Evolutionary conservation across 2,113 vertebrate species (phyloP), one percentile per base, ranked within the genome.

Genomic region (Eudorcas thomsonii): DNA sequence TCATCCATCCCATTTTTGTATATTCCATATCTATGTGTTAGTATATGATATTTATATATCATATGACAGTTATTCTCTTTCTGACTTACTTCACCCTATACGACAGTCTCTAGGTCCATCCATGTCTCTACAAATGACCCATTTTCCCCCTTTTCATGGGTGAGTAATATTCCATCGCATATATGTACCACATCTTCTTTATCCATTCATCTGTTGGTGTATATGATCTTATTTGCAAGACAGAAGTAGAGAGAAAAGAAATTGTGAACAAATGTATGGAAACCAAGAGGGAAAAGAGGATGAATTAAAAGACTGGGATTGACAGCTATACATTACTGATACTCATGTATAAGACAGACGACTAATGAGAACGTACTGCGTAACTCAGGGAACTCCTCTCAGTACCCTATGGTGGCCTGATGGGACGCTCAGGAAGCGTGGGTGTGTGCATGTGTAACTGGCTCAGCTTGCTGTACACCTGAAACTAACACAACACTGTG

Each of bases 371-470:
- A 77, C 1, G 9, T 26, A 2, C 36, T 43, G 71, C 36, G 0
- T 26, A 7, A 25, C 36, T 77, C 21, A 77, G 71, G 71, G 71
- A 13, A 25, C 71, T 26, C 36, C 26, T 0, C 19, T 71, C n/a
- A 23, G 0, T 6, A 39, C 36, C 43, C 23, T 4, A 1, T 3
- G 7, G 43, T 0, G 23, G 23, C 71, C 23, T 26, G 0, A 7
- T 7, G 71, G 36, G 21, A 26, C 7, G 25, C 5, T 26, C 10
- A 25, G 6, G 19, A 11, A 12, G 36, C 2, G 23, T 43, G 71
- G 11, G 23, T 2, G 12, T 39, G 36, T 1, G 0, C 14, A 12
- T 43, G 23, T 26, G 23, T 7, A 26, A 77, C 23, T 77, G 23
- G 25, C 14, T 77, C 71, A 26, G 5, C 14, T 43, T 43, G 71